Evolutionary conservation across 2,113 vertebrate species (phyloP), one percentile per base, ranked within the genome.

Genomic region (Phyllostomus discolor): DNA sequence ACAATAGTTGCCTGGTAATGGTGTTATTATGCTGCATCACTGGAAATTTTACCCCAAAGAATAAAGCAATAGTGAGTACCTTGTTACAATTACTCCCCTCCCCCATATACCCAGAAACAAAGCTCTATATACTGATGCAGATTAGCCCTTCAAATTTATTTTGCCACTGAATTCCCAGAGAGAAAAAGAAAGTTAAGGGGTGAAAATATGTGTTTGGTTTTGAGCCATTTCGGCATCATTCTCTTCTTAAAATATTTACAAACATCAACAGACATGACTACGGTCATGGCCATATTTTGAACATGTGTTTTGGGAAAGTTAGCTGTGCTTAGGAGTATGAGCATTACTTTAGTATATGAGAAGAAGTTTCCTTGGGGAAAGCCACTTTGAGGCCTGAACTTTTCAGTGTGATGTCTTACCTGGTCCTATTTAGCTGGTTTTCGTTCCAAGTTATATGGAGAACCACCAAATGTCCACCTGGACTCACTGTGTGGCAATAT

Each of bases 231-330:
- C 38, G 78, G n/a, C 95, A 84, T 84, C 35, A 28, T 3, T 38
- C 8, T 84, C 73, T 83, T 88, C 73, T 87, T 73, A 88, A 95
- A 92, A 72, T 81, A 95, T 67, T 89, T 69, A 35, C 33, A 91
- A 86, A 90, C 12, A 69, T 41, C 46, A 50, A 54, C 10, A 95
- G 59, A 81, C 16, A 54, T 17, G 67, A 20, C 33, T 76, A 83
- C 75, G 17, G 50, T 82, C 73, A 93, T 41, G 20, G 24, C 24
- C 90, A 52, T 22, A 43, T 66, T 88, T 35, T 46, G 48, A 86
- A 50, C 11, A 69, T 0, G 43, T 54, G 10, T 88, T 81, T 78
- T 24, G 50, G 70, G 38, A 95, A 96, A 95, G 95, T 75, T 67
- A 89, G 12, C 10, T 59, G 10, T 70, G 35, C 24, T 88, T 62